A percentile compares a stretch with the other conserved stretches of the same genome.
Evolutionary conservation across 2,888 invertebrate species (phyloP).

Genomic region (Lasioglossum villosulum): DNA sequence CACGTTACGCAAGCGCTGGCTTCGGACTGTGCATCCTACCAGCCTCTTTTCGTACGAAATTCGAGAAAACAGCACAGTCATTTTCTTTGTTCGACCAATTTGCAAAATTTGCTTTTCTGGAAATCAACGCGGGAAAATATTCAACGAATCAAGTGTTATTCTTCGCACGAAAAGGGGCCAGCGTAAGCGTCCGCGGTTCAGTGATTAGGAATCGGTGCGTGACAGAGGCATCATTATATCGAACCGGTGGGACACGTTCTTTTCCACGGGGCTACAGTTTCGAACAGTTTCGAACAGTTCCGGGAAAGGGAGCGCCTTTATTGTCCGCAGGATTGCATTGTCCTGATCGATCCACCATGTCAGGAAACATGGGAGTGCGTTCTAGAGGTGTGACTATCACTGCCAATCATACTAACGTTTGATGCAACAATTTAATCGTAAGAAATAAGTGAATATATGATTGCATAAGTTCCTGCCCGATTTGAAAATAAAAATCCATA

Average conservation of each 20-base stretch:
- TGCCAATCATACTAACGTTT: not conserved
- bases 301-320: conserved; percentile 65
- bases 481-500: too few relatives aligned
- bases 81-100: not conserved
- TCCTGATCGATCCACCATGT: not conserved
- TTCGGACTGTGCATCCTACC: not conserved
- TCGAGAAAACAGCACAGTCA: not conserved
- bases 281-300: conserved; percentile 25
- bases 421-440: too few relatives aligned
- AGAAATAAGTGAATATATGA: too few relatives aligned
- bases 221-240: conserved; percentile 50
- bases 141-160: not conserved
- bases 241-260: conserved; percentile 6
- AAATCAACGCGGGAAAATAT: too few relatives aligned
- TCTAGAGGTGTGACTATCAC: not conserved
- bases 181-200: not conserved
- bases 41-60: not conserved
- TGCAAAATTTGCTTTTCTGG: not conserved
- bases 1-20: conserved; percentile 26
- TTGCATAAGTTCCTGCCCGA: too few relatives aligned
- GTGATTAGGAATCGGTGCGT: conserved; percentile 43
- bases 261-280: not conserved
- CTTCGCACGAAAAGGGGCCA: not conserved
- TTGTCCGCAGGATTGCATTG: conserved; percentile 57
- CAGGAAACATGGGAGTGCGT: not conserved